Percentiles rank a stretch among this genome's conserved stretches.
These are phyloP conservation scores for Mythimna impura DNA, from an alignment of 2,888 invertebrate genomes.

Conservation along the genomic window DNA sequence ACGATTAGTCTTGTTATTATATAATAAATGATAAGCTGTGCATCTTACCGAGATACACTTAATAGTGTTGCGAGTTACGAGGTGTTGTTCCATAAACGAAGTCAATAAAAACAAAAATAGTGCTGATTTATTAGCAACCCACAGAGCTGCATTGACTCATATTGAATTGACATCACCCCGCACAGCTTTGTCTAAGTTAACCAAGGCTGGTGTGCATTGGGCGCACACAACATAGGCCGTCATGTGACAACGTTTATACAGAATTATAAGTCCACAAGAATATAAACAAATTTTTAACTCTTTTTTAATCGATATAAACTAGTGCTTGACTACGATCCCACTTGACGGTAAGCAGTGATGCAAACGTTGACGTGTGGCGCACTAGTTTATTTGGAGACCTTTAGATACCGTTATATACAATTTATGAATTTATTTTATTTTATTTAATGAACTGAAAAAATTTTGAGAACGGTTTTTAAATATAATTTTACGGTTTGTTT, in stretches of 20 bases:
- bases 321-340: too few species aligned
- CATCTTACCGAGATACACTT: background rate
- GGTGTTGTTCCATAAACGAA: background rate
- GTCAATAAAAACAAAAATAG: too few species aligned
- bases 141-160: background rate
- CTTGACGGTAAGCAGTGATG: too few species aligned
- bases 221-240: background rate
- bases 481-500: background rate
- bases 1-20: too few species aligned
- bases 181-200: background rate
- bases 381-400: slow-evolving; percentile 2
- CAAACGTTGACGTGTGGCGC: too few species aligned
- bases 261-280: slow-evolving; percentile 1
- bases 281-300: background rate
- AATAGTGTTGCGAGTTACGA: background rate
- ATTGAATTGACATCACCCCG: background rate
- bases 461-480: background rate
- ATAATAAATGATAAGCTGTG: too few species aligned
- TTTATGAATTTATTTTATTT: background rate
- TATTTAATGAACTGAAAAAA: background rate
- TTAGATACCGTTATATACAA: slow-evolving; percentile 3
- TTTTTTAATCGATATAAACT: too few species aligned
- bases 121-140: background rate
- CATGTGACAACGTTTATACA: too few species aligned
- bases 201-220: too few species aligned